Conservation (phyloP, 2,888 invertebrate species). For the Eupithecia exiguata region DNA sequence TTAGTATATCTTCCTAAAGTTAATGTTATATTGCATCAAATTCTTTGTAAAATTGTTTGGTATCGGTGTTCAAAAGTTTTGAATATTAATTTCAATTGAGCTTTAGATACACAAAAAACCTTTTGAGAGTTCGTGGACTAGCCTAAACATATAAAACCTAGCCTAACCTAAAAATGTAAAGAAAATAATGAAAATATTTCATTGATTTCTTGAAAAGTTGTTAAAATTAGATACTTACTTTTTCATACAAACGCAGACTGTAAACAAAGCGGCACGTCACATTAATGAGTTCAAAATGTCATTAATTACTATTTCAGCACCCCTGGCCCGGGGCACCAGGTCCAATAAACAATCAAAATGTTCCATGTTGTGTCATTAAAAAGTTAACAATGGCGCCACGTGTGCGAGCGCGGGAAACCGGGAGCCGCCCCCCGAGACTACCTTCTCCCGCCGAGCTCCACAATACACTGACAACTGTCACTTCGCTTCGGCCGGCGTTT, state of each 20-base stretch:
- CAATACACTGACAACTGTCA: conserved; percentile 77
- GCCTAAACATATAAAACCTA: neutral
- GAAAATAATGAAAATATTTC: neutral
- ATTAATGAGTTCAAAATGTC: conserved; percentile 68
- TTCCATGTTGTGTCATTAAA: conserved; percentile 52
- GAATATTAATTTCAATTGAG: no score
- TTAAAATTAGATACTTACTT: conserved; percentile 64
- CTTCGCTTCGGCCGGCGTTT: conserved; percentile 67
- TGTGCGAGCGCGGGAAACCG: conserved; percentile 74
- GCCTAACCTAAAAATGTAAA: no score
- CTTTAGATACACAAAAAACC: no score
- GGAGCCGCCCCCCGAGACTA: conserved; percentile 67
- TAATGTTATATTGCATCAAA: neutral
- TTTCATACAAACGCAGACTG: conserved; percentile 65
- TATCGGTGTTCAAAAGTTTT: neutral
- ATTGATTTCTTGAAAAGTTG: neutral
- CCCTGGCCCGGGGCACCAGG: conserved; percentile 47
- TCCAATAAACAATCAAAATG: conserved; percentile 48
- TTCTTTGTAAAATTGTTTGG: neutral
- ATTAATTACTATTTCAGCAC: conserved; percentile 52
- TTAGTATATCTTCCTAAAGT: no score
- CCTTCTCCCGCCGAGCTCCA: conserved; percentile 70
- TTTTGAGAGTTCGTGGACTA: no score
- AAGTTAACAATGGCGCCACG: conserved; percentile 62
- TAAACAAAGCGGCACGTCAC: conserved; percentile 64